phyloP scores from a whole-genome alignment of 2,797 vertebrate species.

The Lepilemur ruficaudatus region DNA sequence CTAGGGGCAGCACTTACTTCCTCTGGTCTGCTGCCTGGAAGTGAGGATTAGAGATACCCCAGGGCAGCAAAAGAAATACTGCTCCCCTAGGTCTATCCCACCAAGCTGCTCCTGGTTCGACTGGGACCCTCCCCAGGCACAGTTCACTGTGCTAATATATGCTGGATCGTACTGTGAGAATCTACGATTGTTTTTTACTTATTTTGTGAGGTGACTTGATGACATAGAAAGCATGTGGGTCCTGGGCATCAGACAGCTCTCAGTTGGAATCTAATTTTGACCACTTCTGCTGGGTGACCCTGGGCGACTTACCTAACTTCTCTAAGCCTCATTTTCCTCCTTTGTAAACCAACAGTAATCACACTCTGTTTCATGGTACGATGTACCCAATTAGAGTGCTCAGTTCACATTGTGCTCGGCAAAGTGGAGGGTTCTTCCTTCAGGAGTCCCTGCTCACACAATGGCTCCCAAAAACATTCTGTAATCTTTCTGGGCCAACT shows the following conservation, averaged over 20 bases:
- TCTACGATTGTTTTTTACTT: not conserved
- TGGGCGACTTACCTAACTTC: not conserved
- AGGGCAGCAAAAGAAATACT: not conserved
- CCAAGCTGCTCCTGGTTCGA: not conserved
- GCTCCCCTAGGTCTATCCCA: not conserved
- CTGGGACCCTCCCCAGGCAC: not conserved
- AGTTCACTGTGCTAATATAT: not conserved
- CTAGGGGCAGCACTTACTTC: not conserved
- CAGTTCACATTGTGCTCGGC: not conserved
- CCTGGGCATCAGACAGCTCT: not conserved
- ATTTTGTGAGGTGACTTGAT: not conserved
- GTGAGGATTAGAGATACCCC: not conserved
- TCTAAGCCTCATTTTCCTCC: not conserved
- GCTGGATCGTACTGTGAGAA: not conserved
- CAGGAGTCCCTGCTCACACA: not conserved
- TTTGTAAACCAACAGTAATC: not conserved
- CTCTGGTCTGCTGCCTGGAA: not conserved
- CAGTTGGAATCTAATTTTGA: not conserved
- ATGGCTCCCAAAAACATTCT: not conserved
- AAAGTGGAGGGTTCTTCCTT: not conserved
- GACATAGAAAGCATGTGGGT: not conserved
- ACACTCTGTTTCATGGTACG: not conserved
- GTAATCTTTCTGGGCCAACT: not conserved
- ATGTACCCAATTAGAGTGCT: not conserved
- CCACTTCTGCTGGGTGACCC: not conserved